Percentiles rank a stretch among this genome's conserved stretches.
These are phyloP conservation scores for Melolontha melolontha DNA, from an alignment of 2,888 invertebrate species.

Conservation along the genomic window DNA sequence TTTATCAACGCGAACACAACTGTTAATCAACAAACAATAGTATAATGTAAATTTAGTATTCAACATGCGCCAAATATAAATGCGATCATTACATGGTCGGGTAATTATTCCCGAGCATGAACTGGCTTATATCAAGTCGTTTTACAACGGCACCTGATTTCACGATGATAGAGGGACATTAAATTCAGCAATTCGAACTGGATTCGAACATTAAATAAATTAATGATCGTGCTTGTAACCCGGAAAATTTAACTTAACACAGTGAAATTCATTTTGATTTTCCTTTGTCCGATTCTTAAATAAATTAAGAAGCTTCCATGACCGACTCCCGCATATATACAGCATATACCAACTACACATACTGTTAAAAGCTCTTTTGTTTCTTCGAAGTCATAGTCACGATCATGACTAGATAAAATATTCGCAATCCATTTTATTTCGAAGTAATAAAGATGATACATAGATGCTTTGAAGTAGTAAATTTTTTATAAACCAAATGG, in stretches of 20 bases:
- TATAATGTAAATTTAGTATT: conserved; percentile 45
- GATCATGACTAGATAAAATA: no score
- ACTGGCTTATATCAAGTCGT: conserved; percentile 56
- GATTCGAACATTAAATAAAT: conserved; percentile 57
- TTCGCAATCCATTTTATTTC: no score
- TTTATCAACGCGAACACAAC: no score
- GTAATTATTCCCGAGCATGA: conserved; percentile 58
- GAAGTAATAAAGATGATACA: no score
- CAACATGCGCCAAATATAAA: conserved; percentile 49
- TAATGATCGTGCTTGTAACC: conserved; percentile 56
- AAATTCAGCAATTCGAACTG: conserved; percentile 53
- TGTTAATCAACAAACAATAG: conserved; percentile 46
- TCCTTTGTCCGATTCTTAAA: conserved; percentile 39
- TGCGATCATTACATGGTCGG: conserved; percentile 50
- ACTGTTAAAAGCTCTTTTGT: no score
- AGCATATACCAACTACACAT: no score
- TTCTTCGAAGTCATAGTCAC: no score
- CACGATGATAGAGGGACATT: conserved; percentile 56
- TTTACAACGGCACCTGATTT: conserved; percentile 58
- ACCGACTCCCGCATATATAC: neutral
- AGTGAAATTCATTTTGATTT: conserved; percentile 37
- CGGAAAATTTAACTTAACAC: conserved; percentile 53
- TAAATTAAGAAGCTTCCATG: conserved; percentile 25
- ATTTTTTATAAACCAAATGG: no score
- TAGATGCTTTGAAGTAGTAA: no score